Conservation (phyloP, 2,113 vertebrate genomes). For the Cyprinodon variegatus region DNA sequence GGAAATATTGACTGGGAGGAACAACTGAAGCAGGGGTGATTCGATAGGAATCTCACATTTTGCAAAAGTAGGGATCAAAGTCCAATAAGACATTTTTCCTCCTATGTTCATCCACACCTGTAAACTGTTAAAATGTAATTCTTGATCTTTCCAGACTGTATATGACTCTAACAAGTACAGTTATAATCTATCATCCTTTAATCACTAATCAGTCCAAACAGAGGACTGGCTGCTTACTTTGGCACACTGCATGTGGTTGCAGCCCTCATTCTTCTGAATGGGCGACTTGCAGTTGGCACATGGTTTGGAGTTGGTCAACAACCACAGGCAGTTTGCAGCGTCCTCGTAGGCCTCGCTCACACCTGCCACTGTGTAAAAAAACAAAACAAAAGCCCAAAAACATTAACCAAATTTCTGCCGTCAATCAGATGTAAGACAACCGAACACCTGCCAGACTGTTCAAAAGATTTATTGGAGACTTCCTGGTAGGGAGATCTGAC, state of each 20-base stretch:
- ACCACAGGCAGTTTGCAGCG: conserved; percentile 98
- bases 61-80: no score
- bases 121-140: not conserved
- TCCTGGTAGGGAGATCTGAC: conserved; percentile 25
- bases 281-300: conserved; percentile 99
- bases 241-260: conserved; percentile 99
- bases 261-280: conserved; percentile 99
- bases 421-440: conserved; percentile 25
- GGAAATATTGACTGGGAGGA: no score
- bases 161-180: not conserved
- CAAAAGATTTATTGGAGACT: conserved; percentile 30
- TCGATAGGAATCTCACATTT: no score
- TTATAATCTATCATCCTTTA: not conserved
- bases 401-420: conserved; percentile 14
- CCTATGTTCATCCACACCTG: no score
- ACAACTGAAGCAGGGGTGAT: no score
- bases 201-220: not conserved
- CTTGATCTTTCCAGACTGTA: not conserved
- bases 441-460: conserved; percentile 38
- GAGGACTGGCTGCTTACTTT: conserved; percentile 81
- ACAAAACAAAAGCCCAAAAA: not conserved
- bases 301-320: conserved; percentile 96
- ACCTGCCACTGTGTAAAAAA: conserved; percentile 86
- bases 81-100: no score
- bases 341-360: conserved; percentile 97